phyloP scores from a whole-genome alignment of 2,888 invertebrate species.

The Megalurothrips usitatus region DNA sequence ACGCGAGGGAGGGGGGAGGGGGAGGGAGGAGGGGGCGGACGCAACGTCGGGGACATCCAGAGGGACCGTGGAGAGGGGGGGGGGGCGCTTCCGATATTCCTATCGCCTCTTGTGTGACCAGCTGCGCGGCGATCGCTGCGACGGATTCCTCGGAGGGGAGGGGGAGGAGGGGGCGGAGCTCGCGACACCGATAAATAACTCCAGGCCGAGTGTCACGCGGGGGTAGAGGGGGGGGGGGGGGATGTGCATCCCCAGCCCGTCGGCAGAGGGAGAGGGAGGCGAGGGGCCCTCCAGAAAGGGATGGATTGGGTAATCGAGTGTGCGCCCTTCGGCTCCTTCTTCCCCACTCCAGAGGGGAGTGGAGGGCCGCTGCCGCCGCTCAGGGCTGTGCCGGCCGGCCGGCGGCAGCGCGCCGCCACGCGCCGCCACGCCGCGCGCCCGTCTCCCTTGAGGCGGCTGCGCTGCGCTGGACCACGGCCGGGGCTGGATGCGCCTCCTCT shows the following conservation, averaged over 20 bases:
- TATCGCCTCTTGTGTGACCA: not conserved
- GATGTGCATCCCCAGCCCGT: not conserved
- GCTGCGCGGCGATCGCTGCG: constrained; percentile 10
- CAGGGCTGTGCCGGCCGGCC: not conserved
- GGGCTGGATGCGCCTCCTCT: too few relatives aligned
- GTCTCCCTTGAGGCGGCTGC: not conserved
- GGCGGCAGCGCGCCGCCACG: not conserved
- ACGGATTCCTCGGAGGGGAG: not conserved
- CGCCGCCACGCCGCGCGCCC: not conserved
- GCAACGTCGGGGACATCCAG: not conserved
- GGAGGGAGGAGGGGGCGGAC: not conserved
- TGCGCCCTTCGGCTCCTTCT: not conserved
- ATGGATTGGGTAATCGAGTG: constrained; percentile 24
- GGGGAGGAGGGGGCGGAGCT: not conserved
- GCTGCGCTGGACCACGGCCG: not conserved
- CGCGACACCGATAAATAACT: constrained; percentile 25
- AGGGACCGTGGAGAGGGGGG: too few relatives aligned
- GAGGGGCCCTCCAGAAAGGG: not conserved
- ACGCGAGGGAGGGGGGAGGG: not conserved
- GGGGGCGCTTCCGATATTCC: too few relatives aligned
- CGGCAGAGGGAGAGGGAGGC: not conserved
- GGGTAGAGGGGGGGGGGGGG: not conserved
- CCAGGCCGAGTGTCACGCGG: not conserved
- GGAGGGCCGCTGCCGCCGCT: not conserved
- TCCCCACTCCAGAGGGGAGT: not conserved